These are phyloP conservation scores for Megalops cyprinoides DNA, from an alignment of 2,797 vertebrate species.

Conservation along the genomic window DNA sequence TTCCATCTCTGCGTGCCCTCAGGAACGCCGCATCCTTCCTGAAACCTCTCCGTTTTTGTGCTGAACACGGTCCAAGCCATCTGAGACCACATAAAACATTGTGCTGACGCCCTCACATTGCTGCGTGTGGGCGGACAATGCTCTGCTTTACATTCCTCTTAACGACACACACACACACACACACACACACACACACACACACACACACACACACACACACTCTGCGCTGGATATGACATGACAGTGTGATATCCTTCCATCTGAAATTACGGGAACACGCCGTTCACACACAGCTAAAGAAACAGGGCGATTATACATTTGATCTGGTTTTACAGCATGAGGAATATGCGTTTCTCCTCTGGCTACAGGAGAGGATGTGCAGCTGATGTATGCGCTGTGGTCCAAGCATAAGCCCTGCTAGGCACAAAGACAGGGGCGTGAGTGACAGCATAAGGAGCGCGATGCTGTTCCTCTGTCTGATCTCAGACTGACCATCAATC, in stretches of 20 bases:
- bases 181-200: not conserved
- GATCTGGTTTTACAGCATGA: not conserved
- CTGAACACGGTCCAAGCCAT: not conserved
- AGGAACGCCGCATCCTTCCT: not conserved
- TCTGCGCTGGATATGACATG: not conserved
- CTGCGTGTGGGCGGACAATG: not conserved
- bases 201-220: too few relatives aligned
- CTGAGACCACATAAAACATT: not conserved
- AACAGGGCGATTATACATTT: not conserved
- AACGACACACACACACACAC: too few relatives aligned
- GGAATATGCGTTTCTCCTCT: not conserved
- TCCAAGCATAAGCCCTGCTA: not conserved
- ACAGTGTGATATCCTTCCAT: not conserved
- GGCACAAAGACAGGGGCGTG: not conserved
- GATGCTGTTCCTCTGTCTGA: not conserved
- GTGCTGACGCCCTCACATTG: not conserved
- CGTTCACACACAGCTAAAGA: not conserved
- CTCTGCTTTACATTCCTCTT: not conserved
- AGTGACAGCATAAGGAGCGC: not conserved
- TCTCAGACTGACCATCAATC: not conserved
- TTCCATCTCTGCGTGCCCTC: not conserved
- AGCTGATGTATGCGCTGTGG: too few relatives aligned
- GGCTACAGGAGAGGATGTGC: not conserved
- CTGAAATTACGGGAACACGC: not conserved
- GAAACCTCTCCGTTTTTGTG: constrained; percentile 17